A percentile compares a stretch with the other conserved stretches of the same genome.
Conservation (phyloP, 1,140 invertebrate species). For the Nephotettix cincticeps region DNA sequence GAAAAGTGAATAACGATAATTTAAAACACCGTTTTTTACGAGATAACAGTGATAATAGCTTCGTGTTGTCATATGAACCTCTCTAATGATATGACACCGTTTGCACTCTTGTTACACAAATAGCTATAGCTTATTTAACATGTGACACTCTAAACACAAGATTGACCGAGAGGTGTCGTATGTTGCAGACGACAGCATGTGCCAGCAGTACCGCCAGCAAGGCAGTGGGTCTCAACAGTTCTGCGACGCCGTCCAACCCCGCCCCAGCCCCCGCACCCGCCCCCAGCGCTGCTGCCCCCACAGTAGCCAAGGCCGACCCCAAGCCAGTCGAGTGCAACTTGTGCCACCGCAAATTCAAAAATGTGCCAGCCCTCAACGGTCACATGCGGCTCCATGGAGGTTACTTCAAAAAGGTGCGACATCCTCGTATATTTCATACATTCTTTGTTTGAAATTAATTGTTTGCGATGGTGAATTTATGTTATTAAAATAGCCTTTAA, state of each 20-base stretch:
- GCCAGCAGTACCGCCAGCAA: slow-evolving; percentile 8
- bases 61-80: too few relatives aligned
- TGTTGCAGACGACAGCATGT: slow-evolving; percentile 11
- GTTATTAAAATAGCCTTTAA: too few relatives aligned
- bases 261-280: not conserved
- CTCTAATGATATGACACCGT: too few relatives aligned
- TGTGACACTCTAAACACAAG: too few relatives aligned
- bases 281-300: slow-evolving; percentile 2
- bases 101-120: too few relatives aligned
- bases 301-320: slow-evolving; percentile 33
- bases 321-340: slow-evolving; percentile 93
- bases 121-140: too few relatives aligned
- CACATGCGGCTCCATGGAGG: slow-evolving; percentile 96
- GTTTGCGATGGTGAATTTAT: too few relatives aligned
- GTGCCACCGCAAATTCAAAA: slow-evolving; percentile 94
- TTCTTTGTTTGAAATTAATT: too few relatives aligned
- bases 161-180: not conserved
- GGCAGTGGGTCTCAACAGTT: slow-evolving; percentile 11
- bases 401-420: slow-evolving; percentile 87
- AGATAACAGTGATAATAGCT: too few relatives aligned
- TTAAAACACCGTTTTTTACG: too few relatives aligned
- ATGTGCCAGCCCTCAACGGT: slow-evolving; percentile 93
- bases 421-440: not conserved
- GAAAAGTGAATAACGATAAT: too few relatives aligned
- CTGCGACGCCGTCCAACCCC: not conserved